Evolutionary conservation across 2,888 invertebrate genomes (phyloP), one percentile per base, ranked within the genome.

Genomic region (Frankliniella fusca): DNA sequence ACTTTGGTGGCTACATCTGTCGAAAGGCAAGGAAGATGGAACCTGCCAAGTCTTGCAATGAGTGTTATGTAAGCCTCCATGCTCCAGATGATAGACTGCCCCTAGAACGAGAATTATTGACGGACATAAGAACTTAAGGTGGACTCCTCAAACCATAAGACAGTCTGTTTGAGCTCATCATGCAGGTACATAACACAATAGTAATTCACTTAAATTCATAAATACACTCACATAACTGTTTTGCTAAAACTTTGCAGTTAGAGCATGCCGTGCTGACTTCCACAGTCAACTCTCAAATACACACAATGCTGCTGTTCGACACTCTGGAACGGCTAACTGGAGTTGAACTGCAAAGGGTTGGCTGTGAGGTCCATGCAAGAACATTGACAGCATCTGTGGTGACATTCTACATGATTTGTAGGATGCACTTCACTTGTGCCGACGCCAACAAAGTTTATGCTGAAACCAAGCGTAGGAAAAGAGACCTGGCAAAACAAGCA

Each of bases 341-440:
- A 15, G 15, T 20, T 18, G 11, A 7, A 7, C 11, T 10, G 15
- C 11, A 65, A 7, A 65, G 65, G 20, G 54, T 83, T 11, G 84
- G 83, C 15, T 84, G 83, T 81, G 61, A 81, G 54, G 18, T 27
- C 3, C 83, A 83, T 49, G 70, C 11, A 0, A 9, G 20, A 9
- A 1, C 12, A 0, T 28, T 84, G 10, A 83, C 83, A 3, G 80
- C 61, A 48, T 54, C 80, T 79, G 81, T 83, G 9, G 70, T 82
- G 10, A 65, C 81, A 27, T 83, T 82, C 61, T 84, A 80, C 50
- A 38, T 83, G 15, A 83, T 82, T 11, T 83, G 82, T 7, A 23
- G 83, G 80, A 83, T 83, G 83, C 83, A 81, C 81, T 83, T 84
- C 49, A n/a, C 83, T 0, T 81, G 81, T 15, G 83, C 81, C 7